Evolutionary conservation across 2,797 vertebrate species (phyloP).

Genomic region (Platyrinchus mystaceus): DNA sequence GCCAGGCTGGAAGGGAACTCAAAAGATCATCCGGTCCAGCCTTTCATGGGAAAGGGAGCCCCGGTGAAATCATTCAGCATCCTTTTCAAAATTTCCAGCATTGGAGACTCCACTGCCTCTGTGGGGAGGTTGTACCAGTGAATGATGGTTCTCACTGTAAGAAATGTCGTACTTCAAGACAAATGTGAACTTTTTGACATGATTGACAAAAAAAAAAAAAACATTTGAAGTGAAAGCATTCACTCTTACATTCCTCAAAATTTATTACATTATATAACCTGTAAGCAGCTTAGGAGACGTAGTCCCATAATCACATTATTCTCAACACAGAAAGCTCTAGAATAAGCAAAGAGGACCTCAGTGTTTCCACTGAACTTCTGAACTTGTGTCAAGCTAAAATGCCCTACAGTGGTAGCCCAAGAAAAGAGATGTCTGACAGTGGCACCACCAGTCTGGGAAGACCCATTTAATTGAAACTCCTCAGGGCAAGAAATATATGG

Average conservation of each 20-base stretch:
- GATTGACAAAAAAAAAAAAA: neutral
- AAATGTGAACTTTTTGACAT: neutral
- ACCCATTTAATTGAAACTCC: neutral
- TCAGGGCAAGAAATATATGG: neutral
- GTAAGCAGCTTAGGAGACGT: neutral
- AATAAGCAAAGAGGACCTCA: neutral
- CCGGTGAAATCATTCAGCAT: neutral
- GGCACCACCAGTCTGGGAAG: neutral
- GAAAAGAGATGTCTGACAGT: accelerated
- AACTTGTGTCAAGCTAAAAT: neutral
- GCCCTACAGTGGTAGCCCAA: neutral
- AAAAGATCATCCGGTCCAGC: neutral
- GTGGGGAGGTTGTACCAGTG: neutral
- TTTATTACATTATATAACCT: neutral
- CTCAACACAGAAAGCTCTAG: neutral
- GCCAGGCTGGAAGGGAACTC: neutral
- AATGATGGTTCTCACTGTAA: neutral
- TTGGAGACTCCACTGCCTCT: neutral
- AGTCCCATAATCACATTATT: neutral
- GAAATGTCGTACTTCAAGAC: neutral
- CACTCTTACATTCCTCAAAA: neutral
- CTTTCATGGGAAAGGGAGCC: neutral
- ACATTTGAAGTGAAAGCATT: neutral
- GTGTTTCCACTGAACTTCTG: neutral
- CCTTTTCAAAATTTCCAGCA: neutral